Conservation (phyloP, 1,140 invertebrate genomes). For the Drosophila hydei region DNA sequence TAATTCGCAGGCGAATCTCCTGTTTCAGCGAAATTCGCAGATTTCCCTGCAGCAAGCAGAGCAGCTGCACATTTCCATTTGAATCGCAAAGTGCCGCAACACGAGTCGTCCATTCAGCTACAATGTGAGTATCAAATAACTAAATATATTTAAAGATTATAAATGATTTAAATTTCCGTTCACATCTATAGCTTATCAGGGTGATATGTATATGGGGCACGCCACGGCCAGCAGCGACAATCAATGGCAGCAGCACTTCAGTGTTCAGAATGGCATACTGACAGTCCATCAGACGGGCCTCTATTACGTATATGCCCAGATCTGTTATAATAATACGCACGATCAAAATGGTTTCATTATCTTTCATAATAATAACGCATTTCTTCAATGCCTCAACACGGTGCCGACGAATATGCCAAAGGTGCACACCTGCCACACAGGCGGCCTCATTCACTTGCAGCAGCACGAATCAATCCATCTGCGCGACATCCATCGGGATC, state of each 20-base stretch:
- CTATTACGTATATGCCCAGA: conserved; percentile 88
- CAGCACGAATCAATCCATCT: conserved; percentile 87
- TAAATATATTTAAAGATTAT: not conserved
- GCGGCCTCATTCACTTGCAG: conserved; percentile 87
- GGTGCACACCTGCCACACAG: conserved; percentile 90
- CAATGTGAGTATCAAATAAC: conserved; percentile 45
- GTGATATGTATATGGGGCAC: conserved; percentile 76
- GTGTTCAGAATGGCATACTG: conserved; percentile 83
- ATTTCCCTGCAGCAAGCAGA: conserved; percentile 1
- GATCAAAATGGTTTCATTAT: conserved; percentile 87
- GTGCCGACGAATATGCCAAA: conserved; percentile 86
- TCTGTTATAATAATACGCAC: conserved; percentile 88
- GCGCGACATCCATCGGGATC: conserved; percentile 87
- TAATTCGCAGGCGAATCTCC: conserved; percentile 79
- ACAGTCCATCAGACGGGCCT: conserved; percentile 86
- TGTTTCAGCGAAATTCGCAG: conserved; percentile 77
- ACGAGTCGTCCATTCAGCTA: conserved; percentile 36
- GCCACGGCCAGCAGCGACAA: conserved; percentile 45
- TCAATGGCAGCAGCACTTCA: conserved; percentile 57
- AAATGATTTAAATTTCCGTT: conserved; percentile 3
- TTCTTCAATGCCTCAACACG: conserved; percentile 84
- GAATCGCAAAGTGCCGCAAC: conserved; percentile 51
- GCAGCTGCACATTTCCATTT: conserved; percentile 73
- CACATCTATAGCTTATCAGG: conserved; percentile 44
- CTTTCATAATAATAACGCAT: conserved; percentile 85